Evolutionary conservation across 2,888 invertebrate species (phyloP).

Genomic region (Sphecodes monilicornis): DNA sequence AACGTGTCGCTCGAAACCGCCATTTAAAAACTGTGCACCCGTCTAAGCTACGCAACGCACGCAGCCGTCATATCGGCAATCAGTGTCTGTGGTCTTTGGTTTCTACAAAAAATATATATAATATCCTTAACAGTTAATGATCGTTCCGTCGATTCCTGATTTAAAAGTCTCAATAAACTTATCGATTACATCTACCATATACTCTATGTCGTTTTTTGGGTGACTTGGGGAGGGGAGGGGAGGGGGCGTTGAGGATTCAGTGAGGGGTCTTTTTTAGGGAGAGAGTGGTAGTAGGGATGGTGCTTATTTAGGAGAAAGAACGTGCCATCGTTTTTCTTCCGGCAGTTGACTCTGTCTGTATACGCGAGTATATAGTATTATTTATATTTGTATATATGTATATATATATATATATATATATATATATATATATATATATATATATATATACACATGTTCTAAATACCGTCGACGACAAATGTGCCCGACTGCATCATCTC

Average conservation of each 20-base stretch:
- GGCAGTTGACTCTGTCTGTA: slow-evolving; percentile 64
- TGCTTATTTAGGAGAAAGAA: slow-evolving; percentile 64
- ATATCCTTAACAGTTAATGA: slow-evolving; percentile 81
- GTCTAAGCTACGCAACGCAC: slow-evolving; percentile 70
- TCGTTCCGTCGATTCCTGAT: slow-evolving; percentile 80
- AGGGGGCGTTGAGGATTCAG: too few species aligned
- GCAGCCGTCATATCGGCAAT: slow-evolving; percentile 69
- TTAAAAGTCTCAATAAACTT: slow-evolving; percentile 79
- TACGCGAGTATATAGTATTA: slow-evolving; percentile 62
- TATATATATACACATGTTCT: slow-evolving; percentile 63
- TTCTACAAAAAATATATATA: slow-evolving; percentile 84
- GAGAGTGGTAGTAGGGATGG: slow-evolving; percentile 39
- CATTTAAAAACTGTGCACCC: slow-evolving; percentile 67
- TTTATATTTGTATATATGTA: slow-evolving; percentile 47
- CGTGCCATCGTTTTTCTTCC: slow-evolving; percentile 45
- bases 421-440: slow-evolving; percentile 63
- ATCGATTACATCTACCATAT: slow-evolving; percentile 68
- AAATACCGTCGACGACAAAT: slow-evolving; percentile 49
- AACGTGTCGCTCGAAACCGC: slow-evolving; percentile 63
- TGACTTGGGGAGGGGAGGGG: too few species aligned
- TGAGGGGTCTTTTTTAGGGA: too few species aligned
- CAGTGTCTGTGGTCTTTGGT: slow-evolving; percentile 82
- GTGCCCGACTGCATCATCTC: slow-evolving; percentile 23
- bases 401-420: slow-evolving; percentile 59
- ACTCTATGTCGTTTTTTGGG: slow-evolving; percentile 43